A percentile compares a stretch with the other conserved stretches of the same genome.
These are phyloP conservation scores for Fragum fragum DNA, from an alignment of 2,888 invertebrate species.

Conservation along the genomic window DNA sequence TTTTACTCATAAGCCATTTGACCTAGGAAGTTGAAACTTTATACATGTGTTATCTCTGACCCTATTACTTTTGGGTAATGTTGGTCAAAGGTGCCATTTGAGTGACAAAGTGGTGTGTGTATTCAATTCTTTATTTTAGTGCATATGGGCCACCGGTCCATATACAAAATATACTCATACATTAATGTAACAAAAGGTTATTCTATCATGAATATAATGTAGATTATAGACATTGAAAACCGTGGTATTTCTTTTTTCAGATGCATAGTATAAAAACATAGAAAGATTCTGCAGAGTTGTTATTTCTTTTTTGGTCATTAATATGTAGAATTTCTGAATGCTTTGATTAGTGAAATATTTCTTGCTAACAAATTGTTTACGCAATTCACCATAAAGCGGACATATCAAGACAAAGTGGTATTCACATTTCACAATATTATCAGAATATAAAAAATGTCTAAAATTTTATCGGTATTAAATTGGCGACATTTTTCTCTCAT, in stretches of 20 bases:
- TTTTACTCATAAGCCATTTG: too few relatives aligned
- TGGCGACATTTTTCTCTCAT: slow-evolving; percentile 24
- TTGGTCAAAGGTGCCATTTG: too few relatives aligned
- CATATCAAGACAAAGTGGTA: slow-evolving; percentile 16
- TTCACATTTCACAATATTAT: slow-evolving; percentile 6
- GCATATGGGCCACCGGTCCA: slow-evolving; percentile 20
- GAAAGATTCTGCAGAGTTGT: slow-evolving; percentile 5
- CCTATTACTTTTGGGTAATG: too few relatives aligned
- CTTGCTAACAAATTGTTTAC: neutral
- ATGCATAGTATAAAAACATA: slow-evolving; percentile 17
- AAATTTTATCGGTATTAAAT: neutral
- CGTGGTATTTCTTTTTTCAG: neutral
- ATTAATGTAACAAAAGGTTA: neutral
- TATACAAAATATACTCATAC: neutral
- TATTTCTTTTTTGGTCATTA: neutral
- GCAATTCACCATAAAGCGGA: slow-evolving; percentile 19
- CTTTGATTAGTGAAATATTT: neutral
- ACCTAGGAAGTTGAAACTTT: too few relatives aligned
- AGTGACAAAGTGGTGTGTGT: too few relatives aligned
- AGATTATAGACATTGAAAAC: neutral
- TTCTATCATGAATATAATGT: too few relatives aligned
- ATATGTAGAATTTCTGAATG: neutral
- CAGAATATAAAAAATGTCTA: slow-evolving; percentile 16
- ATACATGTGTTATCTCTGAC: too few relatives aligned
- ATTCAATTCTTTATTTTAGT: neutral